Base-by-base conservation (phyloP, 2,113 vertebrate genomes). In the Dasypus novemcinctus region DNA sequence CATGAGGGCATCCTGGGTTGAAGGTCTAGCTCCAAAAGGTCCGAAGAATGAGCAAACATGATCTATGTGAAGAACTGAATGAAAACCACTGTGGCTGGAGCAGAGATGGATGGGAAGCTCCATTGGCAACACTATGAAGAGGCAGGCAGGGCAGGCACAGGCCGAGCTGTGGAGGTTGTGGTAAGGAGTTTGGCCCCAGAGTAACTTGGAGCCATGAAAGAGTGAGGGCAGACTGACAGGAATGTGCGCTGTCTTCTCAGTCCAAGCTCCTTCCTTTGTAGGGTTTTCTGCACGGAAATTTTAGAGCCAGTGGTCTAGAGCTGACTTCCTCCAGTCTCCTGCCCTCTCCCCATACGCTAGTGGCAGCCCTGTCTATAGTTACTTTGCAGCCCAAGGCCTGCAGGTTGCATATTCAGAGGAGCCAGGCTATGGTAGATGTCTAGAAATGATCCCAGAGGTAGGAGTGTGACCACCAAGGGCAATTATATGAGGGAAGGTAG, bases 351-450 rank as follows among this genome's bases (percentile, higher is more conserved):
- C 13, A 1, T 82, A 84, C 36, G 49, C 71, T 84, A 96, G 57
- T 25, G 86, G 68, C 81, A 96, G 89, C 82, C 27, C 79, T 95
- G 54, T 96, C 84, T 96, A 31, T 95, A 96, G 89, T 95, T 90
- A 96, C 86, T 94, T 66, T 25, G 57, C 87, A 97, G 57, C 21
- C 17, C 68, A 18, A 33, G 83, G 85, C 14, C 74, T 96, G 88
- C 57, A 8, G 66, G 95, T 80, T 75, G 61, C 54, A 87, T 87
- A 75, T 93, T 66, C 69, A 96, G 61, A 13, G 2, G 38, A 95
- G 80, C 41, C 89, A 93, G 71, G 0, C 0, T 0, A 7, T 38
- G 59, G 96, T 84, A 89, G 86, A 83, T 94, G 66, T 96, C 23
- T 41, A 91, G 94, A 96, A 94, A 31, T 23, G 66, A 2, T 87